These are phyloP conservation scores for Gymnoscopelus braueri DNA, from an alignment of 2,797 vertebrate species.

Conservation along the genomic window DNA sequence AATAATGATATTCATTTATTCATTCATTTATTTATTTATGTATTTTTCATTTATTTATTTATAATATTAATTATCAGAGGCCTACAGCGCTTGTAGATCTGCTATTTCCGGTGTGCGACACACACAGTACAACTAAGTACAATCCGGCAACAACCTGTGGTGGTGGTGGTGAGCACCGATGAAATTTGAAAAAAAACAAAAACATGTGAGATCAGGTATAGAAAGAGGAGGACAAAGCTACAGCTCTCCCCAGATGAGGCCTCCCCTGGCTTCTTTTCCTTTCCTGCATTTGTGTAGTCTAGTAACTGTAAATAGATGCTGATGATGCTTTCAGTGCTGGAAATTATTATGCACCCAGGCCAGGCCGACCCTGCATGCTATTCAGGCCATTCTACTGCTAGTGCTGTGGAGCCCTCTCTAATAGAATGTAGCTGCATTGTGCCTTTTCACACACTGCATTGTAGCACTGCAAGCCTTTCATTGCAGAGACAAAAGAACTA, in stretches of 20 bases:
- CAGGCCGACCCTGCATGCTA: slow-evolving; percentile 8
- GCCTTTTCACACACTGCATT: slow-evolving; percentile 1
- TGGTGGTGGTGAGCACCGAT: too few species aligned
- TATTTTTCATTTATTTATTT: too few species aligned
- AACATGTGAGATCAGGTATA: slow-evolving; percentile 1
- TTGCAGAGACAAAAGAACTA: slow-evolving; percentile 3
- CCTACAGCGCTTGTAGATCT: too few species aligned
- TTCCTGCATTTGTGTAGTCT: not conserved
- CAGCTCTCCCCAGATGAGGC: slow-evolving; percentile 7
- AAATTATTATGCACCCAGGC: slow-evolving; percentile 5
- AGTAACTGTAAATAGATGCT: slow-evolving; percentile 31
- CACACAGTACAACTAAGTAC: too few species aligned
- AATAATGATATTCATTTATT: too few species aligned
- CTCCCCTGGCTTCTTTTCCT: slow-evolving; percentile 14
- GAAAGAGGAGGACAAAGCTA: not conserved
- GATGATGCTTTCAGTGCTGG: not conserved
- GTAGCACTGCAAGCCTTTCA: not conserved
- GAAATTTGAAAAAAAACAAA: too few species aligned
- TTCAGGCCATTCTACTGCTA: slow-evolving; percentile 6
- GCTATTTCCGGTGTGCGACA: too few species aligned
- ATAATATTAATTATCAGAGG: too few species aligned
- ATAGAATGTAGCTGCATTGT: not conserved
- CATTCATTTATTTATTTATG: too few species aligned
- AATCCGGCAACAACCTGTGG: too few species aligned
- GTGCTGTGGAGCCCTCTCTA: not conserved